Conservation (phyloP, 2,797 vertebrate genomes). For the Paratrypauchen microcephalus region DNA sequence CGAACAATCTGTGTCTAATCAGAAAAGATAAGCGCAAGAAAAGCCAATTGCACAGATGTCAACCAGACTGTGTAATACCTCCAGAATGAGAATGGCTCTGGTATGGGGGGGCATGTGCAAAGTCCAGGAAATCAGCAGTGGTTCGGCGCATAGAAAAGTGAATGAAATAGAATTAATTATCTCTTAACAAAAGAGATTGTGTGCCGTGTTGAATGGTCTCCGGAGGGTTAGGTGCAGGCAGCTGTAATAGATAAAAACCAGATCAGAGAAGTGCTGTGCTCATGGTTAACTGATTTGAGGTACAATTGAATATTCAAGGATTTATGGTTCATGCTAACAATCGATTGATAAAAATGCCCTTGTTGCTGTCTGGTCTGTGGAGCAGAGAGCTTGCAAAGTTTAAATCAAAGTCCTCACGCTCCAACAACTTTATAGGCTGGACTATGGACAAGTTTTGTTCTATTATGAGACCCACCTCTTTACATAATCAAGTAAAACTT, state of each 20-base stretch:
- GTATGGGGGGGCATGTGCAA: constrained; percentile 13
- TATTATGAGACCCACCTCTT: not conserved
- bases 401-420: constrained; percentile 33
- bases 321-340: constrained; percentile 40
- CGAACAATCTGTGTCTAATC: constrained; percentile 36
- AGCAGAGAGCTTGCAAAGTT: constrained; percentile 16
- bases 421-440: not conserved
- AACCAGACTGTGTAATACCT: constrained; percentile 29
- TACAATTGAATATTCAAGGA: constrained; percentile 49
- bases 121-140: constrained; percentile 39
- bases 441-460: not conserved
- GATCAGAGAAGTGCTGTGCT: constrained; percentile 45
- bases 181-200: constrained; percentile 59
- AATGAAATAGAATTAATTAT: constrained; percentile 67
- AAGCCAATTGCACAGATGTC: constrained; percentile 34
- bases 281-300: constrained; percentile 65
- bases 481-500: too few species aligned
- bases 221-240: constrained; percentile 47
- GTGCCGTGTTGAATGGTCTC: constrained; percentile 44
- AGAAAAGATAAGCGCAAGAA: constrained; percentile 48
- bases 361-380: constrained; percentile 11
- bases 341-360: constrained; percentile 40
- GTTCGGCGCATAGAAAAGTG: constrained; percentile 40
- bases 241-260: constrained; percentile 58
- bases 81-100: constrained; percentile 29